These are phyloP conservation scores for Agrotis segetum DNA, from an alignment of 2,888 invertebrate species.

Conservation along the genomic window DNA sequence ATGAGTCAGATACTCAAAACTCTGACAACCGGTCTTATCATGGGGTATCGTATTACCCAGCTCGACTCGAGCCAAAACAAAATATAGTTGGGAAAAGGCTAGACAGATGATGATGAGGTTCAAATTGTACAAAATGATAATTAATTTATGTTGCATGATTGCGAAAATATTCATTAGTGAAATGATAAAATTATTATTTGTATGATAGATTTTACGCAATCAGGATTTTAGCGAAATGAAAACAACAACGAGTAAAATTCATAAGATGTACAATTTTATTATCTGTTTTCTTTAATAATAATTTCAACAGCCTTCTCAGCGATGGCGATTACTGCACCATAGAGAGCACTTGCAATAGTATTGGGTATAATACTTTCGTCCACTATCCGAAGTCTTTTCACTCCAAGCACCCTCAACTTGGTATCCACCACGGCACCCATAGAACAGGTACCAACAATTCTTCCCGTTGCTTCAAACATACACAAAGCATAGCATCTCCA, in stretches of 20 bases:
- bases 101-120: too few species aligned
- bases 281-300: constrained; percentile 1
- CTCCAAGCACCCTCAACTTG: constrained; percentile 33
- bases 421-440: constrained; percentile 48
- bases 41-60: too few species aligned
- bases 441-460: constrained; percentile 35
- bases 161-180: too few species aligned
- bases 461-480: constrained; percentile 10
- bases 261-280: neutral
- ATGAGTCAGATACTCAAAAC: too few species aligned
- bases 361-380: constrained; percentile 36
- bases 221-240: neutral
- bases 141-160: too few species aligned
- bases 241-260: neutral
- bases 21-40: too few species aligned
- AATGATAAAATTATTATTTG: too few species aligned
- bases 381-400: constrained; percentile 23
- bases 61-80: too few species aligned
- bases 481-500: constrained; percentile 45
- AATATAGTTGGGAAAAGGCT: too few species aligned
- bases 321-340: constrained; percentile 9
- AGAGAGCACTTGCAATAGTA: constrained; percentile 10
- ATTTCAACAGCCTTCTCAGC: constrained; percentile 37
- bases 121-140: too few species aligned
- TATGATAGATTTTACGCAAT: neutral